These are phyloP conservation scores for Mola mola DNA, from an alignment of 2,113 vertebrate species.

Conservation along the genomic window DNA sequence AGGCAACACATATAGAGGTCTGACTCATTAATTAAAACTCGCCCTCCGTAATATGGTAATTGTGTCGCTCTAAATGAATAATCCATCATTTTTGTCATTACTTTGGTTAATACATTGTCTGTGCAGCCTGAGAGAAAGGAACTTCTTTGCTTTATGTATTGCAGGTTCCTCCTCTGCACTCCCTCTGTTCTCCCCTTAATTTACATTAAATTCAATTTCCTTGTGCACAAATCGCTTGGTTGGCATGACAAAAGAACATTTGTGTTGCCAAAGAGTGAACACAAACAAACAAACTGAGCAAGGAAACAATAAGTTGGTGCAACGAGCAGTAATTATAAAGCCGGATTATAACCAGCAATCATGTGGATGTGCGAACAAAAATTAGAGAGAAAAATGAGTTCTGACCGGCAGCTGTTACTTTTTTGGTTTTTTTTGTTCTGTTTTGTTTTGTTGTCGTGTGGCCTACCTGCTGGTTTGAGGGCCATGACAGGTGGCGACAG, in stretches of 20 bases:
- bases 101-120: constrained; percentile 33
- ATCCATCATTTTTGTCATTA: constrained; percentile 58
- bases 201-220: constrained; percentile 69
- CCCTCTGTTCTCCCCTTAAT: constrained; percentile 40
- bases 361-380: constrained; percentile 51
- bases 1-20: too few relatives aligned
- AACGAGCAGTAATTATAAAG: constrained; percentile 70
- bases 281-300: constrained; percentile 78
- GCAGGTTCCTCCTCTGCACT: constrained; percentile 45
- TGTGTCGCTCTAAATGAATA: constrained; percentile 63
- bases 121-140: constrained; percentile 25
- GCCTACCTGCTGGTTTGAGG: constrained; percentile 63
- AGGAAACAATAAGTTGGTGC: constrained; percentile 71
- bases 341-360: constrained; percentile 72
- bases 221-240: constrained; percentile 59
- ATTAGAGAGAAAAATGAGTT: constrained; percentile 57
- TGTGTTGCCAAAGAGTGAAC: constrained; percentile 65
- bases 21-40: constrained; percentile 41
- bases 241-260: constrained; percentile 73
- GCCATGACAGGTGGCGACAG: constrained; percentile 76
- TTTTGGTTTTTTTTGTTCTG: constrained; percentile 3
- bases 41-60: constrained; percentile 66
- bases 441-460: too few relatives aligned
- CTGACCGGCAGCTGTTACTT: constrained; percentile 58
- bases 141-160: constrained; percentile 23